Evolutionary conservation across 2,888 invertebrate species (phyloP).

Genomic region (Plagiodera versicolora): DNA sequence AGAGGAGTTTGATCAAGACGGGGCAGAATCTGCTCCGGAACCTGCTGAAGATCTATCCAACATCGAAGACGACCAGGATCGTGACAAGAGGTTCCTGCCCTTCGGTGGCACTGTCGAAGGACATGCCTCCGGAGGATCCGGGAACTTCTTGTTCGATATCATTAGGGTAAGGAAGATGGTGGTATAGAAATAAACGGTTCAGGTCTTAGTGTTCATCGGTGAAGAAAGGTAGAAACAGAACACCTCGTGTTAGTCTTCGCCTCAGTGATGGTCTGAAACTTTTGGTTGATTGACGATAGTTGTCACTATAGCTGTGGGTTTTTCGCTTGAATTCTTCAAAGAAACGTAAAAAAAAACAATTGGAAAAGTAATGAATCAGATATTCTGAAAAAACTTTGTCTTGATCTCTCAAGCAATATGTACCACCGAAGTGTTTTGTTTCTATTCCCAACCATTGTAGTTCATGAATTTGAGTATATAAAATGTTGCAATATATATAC

Average conservation of each 20-base stretch:
- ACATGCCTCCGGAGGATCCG: constrained; percentile 68
- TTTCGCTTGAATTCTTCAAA: too few species aligned
- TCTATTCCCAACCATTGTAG: too few species aligned
- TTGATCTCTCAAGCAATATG: too few species aligned
- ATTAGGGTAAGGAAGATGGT: constrained; percentile 72
- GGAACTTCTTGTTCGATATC: constrained; percentile 87
- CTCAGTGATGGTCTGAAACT: too few species aligned
- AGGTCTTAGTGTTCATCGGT: not conserved
- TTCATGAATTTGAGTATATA: too few species aligned
- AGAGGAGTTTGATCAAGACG: constrained; percentile 40
- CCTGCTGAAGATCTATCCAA: constrained; percentile 75
- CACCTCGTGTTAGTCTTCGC: not conserved
- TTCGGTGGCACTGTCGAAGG: constrained; percentile 62
- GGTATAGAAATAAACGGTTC: too few species aligned
- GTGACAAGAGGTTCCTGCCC: constrained; percentile 79
- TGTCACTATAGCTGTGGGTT: too few species aligned
- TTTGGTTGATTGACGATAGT: too few species aligned
- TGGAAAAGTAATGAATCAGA: too few species aligned
- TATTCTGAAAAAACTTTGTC: not conserved
- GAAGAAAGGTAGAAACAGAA: not conserved
- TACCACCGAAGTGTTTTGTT: too few species aligned
- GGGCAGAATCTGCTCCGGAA: constrained; percentile 61
- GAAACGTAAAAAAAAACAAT: too few species aligned
- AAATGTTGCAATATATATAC: not conserved
- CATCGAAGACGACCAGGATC: constrained; percentile 73